phyloP scores from a whole-genome alignment of 1,140 invertebrate species.

The Sipha flava region DNA sequence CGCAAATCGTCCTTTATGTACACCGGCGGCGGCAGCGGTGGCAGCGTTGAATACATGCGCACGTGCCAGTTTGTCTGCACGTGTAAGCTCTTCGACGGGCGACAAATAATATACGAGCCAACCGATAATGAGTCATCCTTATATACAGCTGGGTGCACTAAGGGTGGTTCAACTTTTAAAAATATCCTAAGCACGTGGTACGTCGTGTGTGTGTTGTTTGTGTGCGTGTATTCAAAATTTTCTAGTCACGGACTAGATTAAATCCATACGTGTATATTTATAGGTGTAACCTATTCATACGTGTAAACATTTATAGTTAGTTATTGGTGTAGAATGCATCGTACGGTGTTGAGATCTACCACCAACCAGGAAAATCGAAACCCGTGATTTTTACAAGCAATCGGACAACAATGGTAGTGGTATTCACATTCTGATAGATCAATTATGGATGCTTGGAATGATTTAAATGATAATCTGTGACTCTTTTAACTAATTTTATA shows the following conservation, averaged over 20 bases:
- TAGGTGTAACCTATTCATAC: no score
- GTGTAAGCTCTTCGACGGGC: constrained; percentile 22
- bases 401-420: no score
- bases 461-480: no score
- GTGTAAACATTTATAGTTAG: neutral
- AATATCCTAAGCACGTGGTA: neutral
- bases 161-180: neutral
- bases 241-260: neutral
- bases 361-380: no score
- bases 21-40: neutral
- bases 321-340: no score
- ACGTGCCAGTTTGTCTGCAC: constrained; percentile 26
- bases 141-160: neutral
- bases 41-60: neutral
- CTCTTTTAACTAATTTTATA: no score
- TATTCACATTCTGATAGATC: no score
- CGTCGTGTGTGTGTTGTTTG: neutral
- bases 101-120: constrained; percentile 16
- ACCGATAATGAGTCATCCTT: constrained; percentile 20
- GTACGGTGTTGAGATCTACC: no score
- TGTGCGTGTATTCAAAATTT: neutral
- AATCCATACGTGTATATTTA: no score
- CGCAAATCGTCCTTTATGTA: neutral
- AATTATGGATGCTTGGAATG: no score
- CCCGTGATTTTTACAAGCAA: no score